phyloP scores from a whole-genome alignment of 2,888 invertebrate genomes.

The Mesodorylaimus sp. region DNA sequence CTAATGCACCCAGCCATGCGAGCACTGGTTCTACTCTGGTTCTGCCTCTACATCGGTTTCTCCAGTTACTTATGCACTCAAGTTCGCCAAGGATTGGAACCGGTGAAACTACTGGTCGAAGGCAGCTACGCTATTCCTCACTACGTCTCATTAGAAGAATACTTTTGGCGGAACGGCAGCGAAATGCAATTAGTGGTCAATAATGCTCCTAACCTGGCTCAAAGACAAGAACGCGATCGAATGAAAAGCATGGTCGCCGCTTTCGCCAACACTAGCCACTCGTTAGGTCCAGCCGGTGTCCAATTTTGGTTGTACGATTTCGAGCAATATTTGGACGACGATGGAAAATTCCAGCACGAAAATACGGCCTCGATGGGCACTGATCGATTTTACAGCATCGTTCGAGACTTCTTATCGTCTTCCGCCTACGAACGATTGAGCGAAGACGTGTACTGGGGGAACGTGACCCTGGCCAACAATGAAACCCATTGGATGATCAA shows the following conservation, averaged over 20 bases:
- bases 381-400: constrained; percentile 14
- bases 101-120: constrained; percentile 18
- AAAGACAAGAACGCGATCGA: constrained; percentile 16
- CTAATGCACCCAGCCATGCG: constrained; percentile 28
- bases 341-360: too few species aligned
- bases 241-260: constrained; percentile 19
- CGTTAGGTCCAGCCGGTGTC: constrained; percentile 25
- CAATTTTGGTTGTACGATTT: constrained; percentile 28
- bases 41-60: constrained; percentile 22
- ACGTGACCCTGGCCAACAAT: constrained; percentile 4
- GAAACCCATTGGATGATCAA: constrained; percentile 4
- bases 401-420: constrained; percentile 16
- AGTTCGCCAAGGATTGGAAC: constrained; percentile 20
- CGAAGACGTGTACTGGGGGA: constrained; percentile 24
- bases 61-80: constrained; percentile 26
- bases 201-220: constrained; percentile 24
- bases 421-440: constrained; percentile 16
- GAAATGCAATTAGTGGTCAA: constrained; percentile 21
- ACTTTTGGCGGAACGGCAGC: constrained; percentile 6
- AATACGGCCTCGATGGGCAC: too few species aligned
- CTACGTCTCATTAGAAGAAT: constrained; percentile 14
- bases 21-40: constrained; percentile 21
- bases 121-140: constrained; percentile 22
- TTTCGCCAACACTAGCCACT: constrained; percentile 26
- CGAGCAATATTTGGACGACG: constrained; percentile 14